phyloP scores from a whole-genome alignment of 1,140 invertebrate species.

The Drosophila busckii region DNA sequence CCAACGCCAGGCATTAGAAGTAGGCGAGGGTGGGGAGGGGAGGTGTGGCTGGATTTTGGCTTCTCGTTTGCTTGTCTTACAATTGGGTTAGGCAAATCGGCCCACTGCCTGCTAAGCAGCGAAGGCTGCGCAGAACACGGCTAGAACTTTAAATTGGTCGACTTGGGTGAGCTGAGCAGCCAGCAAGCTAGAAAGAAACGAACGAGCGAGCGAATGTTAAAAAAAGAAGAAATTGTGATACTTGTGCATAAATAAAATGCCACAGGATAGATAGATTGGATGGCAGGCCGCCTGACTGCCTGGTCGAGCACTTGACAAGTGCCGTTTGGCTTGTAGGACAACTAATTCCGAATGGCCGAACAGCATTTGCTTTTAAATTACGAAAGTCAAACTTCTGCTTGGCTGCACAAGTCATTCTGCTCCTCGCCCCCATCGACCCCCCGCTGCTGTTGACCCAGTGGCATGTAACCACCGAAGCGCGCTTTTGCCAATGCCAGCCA shows the following conservation, averaged over 20 bases:
- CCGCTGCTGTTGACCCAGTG: neutral
- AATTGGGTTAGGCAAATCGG: constrained; percentile 5
- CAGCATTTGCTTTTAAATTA: constrained; percentile 37
- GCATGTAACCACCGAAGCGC: neutral
- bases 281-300: constrained; percentile 1
- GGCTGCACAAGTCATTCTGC: constrained; percentile 17
- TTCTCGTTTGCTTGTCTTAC: constrained; percentile 35
- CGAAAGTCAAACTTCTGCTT: constrained; percentile 25
- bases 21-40: constrained; percentile 9
- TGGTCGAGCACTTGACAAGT: constrained; percentile 21
- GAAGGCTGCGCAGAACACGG: constrained; percentile 19
- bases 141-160: constrained; percentile 40
- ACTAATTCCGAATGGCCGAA: constrained; percentile 27
- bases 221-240: constrained; percentile 50
- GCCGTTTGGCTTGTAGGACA: constrained; percentile 17
- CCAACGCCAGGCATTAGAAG: constrained; percentile 15
- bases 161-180: too few relatives aligned
- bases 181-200: too few relatives aligned
- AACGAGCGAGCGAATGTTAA: too few relatives aligned
- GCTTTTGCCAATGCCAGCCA: neutral
- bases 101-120: neutral
- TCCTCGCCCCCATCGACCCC: too few relatives aligned
- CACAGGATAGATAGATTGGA: constrained; percentile 42
- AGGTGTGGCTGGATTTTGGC: constrained; percentile 33
- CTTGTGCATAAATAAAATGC: constrained; percentile 66